Percentiles rank a stretch among this genome's conserved stretches.
These are phyloP conservation scores for Willisornis vidua DNA, from an alignment of 2,113 vertebrate species.

Conservation along the genomic window DNA sequence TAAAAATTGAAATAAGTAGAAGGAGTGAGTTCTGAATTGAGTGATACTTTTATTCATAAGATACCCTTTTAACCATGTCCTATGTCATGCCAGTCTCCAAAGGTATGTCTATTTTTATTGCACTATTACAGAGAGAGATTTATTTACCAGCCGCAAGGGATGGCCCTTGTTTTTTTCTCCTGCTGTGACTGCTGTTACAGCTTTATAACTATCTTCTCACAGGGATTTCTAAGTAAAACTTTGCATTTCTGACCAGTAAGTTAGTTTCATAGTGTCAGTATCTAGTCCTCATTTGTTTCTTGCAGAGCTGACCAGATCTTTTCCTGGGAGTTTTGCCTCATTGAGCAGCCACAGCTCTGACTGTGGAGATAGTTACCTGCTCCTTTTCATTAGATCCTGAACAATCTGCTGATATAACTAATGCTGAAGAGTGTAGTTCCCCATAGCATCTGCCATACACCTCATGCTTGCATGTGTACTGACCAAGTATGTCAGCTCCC, in stretches of 20 bases:
- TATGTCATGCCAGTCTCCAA: neutral
- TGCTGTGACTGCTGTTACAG: neutral
- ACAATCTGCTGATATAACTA: neutral
- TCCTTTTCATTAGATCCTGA: neutral
- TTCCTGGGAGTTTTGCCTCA: neutral
- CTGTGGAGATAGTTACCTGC: neutral
- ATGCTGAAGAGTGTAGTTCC: neutral
- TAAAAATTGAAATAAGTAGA: neutral
- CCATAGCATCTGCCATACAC: fast-evolving
- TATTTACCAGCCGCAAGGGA: neutral
- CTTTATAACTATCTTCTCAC: neutral
- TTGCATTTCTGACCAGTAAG: neutral
- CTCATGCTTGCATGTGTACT: neutral
- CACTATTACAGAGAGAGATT: neutral
- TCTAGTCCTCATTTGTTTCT: neutral
- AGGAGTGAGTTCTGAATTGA: neutral
- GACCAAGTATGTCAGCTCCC: neutral
- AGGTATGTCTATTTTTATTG: neutral
- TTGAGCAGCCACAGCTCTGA: neutral
- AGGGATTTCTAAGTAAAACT: neutral
- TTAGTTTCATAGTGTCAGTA: neutral
- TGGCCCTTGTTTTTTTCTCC: neutral
- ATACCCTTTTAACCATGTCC: neutral
- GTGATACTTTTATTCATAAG: neutral
- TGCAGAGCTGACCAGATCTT: neutral